Evolutionary conservation across 2,113 vertebrate species (phyloP), one percentile per base, ranked within the genome.

Genomic region (Herpailurus yagouaroundi): DNA sequence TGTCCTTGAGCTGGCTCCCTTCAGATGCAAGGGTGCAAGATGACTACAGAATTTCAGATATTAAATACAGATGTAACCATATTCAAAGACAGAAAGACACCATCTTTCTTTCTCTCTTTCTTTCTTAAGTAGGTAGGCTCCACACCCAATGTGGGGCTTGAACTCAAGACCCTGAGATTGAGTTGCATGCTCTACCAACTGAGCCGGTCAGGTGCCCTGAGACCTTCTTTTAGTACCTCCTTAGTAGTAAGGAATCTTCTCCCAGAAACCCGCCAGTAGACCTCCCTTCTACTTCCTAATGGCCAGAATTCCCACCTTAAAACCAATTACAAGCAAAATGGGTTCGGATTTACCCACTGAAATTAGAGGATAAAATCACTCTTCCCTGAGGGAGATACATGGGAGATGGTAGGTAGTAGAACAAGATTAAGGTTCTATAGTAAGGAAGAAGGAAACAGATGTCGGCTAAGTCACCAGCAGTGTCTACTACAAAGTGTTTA

Each of bases 301-400:
- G 82, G 45, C 87, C 73, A 91, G 52, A 91, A 57, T 91, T 63
- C 29, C 36, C 5, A 80, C 29, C 29, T 80, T 96, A 86, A 94
- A 91, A 68, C 27, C 83, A 91, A 50, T 52, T 76, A 89, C 21
- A 79, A 41, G 41, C 79, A 90, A 71, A 85, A 36, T 18, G 29
- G 36, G 74, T 91, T 87, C 48, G 25, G 55, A 66, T 87, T 87
- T 73, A 57, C n/a, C 10, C 21, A n/a, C 19, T 76, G 79, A 64
- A 96, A 36, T 33, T 77, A 87, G 31, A 15, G 38, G 71, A 93
- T 93, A 84, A 77, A 81, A 48, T 84, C 33, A 83, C 45, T 86
- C 4, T 91, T 90, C 55, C 60, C 66, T 76, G 82, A 91, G 66
- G 5, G 82, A 91, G 82, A 21, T 15, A n/a, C 18, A 13, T 82